These are phyloP conservation scores for Trachelipus rathkii DNA, from an alignment of 1,140 invertebrate species.

Conservation along the genomic window DNA sequence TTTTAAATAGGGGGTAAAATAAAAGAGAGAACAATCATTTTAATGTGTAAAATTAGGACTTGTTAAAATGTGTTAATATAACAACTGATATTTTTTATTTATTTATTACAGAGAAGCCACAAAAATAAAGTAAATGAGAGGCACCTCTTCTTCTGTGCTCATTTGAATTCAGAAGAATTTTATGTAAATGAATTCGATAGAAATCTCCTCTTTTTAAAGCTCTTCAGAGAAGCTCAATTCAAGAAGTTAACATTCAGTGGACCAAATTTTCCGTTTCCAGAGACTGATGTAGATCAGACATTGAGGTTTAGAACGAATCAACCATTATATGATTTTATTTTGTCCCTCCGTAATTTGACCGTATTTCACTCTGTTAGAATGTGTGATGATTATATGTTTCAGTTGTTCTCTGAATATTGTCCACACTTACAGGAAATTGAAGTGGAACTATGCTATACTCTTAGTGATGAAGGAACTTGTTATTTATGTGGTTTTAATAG, in stretches of 20 bases:
- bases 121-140: constrained; percentile 27
- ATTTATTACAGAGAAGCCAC: not conserved
- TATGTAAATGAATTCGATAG: constrained; percentile 31
- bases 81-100: not conserved
- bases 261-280: not conserved
- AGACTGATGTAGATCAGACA: constrained; percentile 13
- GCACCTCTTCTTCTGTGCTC: constrained; percentile 29
- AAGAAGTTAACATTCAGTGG: constrained; percentile 31
- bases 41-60: too few species aligned
- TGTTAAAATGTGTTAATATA: too few species aligned
- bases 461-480: constrained; percentile 33
- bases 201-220: constrained; percentile 21
- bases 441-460: constrained; percentile 31
- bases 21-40: too few species aligned
- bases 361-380: constrained; percentile 31
- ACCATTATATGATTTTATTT: constrained; percentile 29
- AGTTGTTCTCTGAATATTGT: constrained; percentile 32
- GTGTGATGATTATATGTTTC: constrained; percentile 32
- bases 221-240: constrained; percentile 21
- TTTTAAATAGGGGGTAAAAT: too few species aligned
- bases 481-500: constrained; percentile 28
- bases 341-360: constrained; percentile 29
- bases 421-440: constrained; percentile 30
- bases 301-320: constrained; percentile 9
- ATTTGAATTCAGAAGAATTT: constrained; percentile 30